A percentile compares a stretch with the other conserved stretches of the same genome.
Evolutionary conservation across 2,797 vertebrate species (phyloP).

Genomic region (Vultur gryphus): DNA sequence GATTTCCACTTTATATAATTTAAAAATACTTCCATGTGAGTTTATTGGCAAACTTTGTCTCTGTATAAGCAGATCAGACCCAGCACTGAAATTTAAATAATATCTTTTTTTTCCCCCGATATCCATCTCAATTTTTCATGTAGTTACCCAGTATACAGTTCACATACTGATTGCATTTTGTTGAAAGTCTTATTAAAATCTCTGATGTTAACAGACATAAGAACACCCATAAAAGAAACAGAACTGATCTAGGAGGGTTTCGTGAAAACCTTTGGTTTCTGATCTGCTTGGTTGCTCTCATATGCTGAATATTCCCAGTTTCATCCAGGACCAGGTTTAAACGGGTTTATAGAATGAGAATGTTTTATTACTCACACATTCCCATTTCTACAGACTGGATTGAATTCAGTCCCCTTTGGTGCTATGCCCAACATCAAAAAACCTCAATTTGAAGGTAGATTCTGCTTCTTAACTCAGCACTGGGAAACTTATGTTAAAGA

Average conservation of each 20-base stretch:
- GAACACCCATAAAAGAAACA: background rate
- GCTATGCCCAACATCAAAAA: background rate
- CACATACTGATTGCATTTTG: background rate
- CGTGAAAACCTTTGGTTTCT: background rate
- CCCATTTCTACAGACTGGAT: background rate
- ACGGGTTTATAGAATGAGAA: background rate
- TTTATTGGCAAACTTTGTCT: background rate
- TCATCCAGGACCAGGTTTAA: background rate
- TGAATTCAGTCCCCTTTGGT: background rate
- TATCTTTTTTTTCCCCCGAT: background rate
- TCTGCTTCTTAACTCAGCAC: background rate
- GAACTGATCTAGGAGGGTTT: background rate
- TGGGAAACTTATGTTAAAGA: background rate
- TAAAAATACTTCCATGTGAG: background rate
- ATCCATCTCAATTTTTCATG: background rate
- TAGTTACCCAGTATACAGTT: background rate
- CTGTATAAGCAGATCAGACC: background rate
- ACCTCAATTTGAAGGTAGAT: background rate
- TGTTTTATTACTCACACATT: background rate
- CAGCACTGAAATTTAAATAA: background rate
- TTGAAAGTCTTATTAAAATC: background rate
- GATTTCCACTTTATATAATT: background rate
- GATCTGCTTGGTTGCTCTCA: background rate
- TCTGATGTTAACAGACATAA: background rate
- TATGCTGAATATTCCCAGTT: background rate